Evolutionary conservation across 1,140 invertebrate genomes (phyloP).

Genomic region (Bicyclus anynana): DNA sequence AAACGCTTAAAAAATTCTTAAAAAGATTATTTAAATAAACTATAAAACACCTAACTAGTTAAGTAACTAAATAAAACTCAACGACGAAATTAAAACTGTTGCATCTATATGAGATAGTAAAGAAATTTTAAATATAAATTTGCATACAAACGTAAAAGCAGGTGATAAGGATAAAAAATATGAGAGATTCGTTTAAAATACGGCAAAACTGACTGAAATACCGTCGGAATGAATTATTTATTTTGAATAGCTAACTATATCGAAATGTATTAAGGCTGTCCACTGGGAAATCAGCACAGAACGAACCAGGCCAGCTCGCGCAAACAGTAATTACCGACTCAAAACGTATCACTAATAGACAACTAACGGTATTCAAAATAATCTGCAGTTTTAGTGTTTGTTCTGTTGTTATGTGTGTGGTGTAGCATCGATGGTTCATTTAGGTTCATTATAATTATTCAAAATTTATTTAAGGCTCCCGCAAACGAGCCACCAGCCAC

Average conservation of each 20-base stretch:
- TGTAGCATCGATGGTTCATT: too few relatives aligned
- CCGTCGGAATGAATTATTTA: constrained; percentile 2
- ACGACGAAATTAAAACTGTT: background rate
- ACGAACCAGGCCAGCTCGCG: background rate
- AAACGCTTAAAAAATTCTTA: too few relatives aligned
- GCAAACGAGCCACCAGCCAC: too few relatives aligned
- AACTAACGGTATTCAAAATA: constrained; percentile 1
- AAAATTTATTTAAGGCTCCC: too few relatives aligned
- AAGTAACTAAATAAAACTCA: background rate
- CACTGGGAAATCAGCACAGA: constrained; percentile 3
- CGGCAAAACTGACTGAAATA: background rate
- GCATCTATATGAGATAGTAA: background rate
- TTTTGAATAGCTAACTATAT: constrained; percentile 6
- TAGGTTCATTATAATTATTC: too few relatives aligned
- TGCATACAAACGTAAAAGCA: background rate
- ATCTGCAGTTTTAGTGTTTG: background rate
- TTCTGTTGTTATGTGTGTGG: too few relatives aligned
- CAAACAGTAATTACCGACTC: constrained; percentile 1
- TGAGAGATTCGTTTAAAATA: background rate
- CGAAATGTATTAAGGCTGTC: background rate
- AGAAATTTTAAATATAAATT: background rate
- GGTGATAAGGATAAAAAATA: background rate
- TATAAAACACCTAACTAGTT: too few relatives aligned
- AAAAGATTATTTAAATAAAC: too few relatives aligned
- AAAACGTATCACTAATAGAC: constrained; percentile 3